Percentiles rank a stretch among this genome's conserved stretches.
Evolutionary conservation across 2,797 vertebrate species (phyloP).

Genomic region (Muscicapa striata): DNA sequence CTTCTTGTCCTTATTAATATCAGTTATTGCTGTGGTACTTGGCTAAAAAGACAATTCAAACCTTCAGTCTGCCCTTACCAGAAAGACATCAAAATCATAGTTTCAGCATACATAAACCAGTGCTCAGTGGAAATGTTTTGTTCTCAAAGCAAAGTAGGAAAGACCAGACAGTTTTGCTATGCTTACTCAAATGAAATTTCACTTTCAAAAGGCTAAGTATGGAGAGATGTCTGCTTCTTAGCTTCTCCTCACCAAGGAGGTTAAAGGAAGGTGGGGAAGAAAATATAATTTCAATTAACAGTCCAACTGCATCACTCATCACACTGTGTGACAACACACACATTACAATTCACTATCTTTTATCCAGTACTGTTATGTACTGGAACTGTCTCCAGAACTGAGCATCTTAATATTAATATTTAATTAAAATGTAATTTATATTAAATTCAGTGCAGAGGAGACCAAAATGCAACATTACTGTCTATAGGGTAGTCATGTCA

Average conservation of each 20-base stretch:
- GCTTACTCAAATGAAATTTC: background rate
- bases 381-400: background rate
- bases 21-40: constrained; percentile 27
- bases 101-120: background rate
- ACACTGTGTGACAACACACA: background rate
- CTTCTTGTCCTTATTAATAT: constrained; percentile 48
- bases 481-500: background rate
- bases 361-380: background rate
- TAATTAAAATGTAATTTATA: too few relatives aligned
- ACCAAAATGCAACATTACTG: background rate
- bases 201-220: background rate
- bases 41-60: constrained; percentile 1
- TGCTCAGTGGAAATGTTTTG: background rate
- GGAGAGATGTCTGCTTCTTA: background rate
- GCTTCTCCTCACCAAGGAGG: background rate
- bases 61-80: background rate
- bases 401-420: background rate
- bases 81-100: constrained; percentile 4
- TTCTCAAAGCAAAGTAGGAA: background rate
- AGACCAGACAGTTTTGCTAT: background rate
- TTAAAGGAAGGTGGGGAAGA: background rate
- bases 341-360: background rate
- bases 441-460: background rate
- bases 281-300: background rate
- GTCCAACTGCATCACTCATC: background rate